A percentile compares a stretch with the other conserved stretches of the same genome.
Conservation (phyloP, 1,140 invertebrate species). For the Calosoma granatense region DNA sequence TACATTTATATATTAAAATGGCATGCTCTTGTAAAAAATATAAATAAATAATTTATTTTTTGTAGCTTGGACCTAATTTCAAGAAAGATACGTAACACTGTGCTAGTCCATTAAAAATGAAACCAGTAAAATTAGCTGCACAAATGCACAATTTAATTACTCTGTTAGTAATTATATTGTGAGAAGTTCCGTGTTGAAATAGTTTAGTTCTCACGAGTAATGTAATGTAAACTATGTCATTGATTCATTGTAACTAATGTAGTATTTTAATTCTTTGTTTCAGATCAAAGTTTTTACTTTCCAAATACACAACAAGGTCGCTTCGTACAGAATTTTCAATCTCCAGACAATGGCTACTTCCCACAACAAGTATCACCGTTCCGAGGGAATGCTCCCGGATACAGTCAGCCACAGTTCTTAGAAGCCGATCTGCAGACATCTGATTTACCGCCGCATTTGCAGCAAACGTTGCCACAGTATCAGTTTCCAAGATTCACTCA, state of each 20-base stretch:
- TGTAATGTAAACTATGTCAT: too few relatives aligned
- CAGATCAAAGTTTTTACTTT: conserved; percentile 3
- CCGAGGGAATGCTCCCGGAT: background rate
- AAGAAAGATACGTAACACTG: too few relatives aligned
- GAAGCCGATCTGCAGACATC: conserved; percentile 28
- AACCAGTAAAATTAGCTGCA: too few relatives aligned
- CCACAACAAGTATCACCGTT: background rate
- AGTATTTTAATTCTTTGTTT: background rate
- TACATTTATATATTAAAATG: too few relatives aligned
- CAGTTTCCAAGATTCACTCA: conserved; percentile 17
- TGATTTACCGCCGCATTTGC: conserved; percentile 27
- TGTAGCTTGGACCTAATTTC: too few relatives aligned
- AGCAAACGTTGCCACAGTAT: conserved; percentile 30
- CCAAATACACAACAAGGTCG: background rate
- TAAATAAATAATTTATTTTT: too few relatives aligned
- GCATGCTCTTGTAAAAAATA: too few relatives aligned
- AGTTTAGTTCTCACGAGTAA: too few relatives aligned
- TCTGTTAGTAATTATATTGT: too few relatives aligned
- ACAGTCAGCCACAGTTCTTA: background rate
- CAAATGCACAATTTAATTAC: too few relatives aligned
- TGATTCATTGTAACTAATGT: background rate
- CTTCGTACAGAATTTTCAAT: background rate
- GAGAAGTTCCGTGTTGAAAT: too few relatives aligned
- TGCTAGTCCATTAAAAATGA: too few relatives aligned
- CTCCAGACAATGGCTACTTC: background rate